Conservation (phyloP, 2,797 vertebrate species). For the Balearica regulorum region DNA sequence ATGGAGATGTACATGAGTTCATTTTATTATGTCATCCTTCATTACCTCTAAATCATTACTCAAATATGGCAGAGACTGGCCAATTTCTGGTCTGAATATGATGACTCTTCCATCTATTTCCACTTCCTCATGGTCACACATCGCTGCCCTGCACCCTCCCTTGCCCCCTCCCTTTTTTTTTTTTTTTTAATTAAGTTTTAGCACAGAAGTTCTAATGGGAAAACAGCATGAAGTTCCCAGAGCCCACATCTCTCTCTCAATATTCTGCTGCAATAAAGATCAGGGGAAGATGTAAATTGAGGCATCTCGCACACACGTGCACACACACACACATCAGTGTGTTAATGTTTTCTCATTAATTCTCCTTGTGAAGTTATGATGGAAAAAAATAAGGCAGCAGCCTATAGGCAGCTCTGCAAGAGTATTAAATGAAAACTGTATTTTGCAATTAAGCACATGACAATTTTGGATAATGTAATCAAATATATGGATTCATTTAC, state of each 20-base stretch:
- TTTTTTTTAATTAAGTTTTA: not conserved
- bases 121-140: not conserved
- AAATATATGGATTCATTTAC: not conserved
- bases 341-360: not conserved
- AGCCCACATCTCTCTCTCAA: not conserved
- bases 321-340: not conserved
- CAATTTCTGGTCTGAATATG: not conserved
- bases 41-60: not conserved
- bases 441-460: not conserved
- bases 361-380: not conserved
- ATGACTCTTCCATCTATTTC: not conserved
- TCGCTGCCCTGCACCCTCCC: not conserved
- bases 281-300: not conserved
- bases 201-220: not conserved
- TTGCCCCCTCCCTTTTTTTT: rapidly evolving
- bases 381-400: not conserved
- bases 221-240: not conserved
- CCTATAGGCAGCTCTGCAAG: not conserved
- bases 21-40: not conserved
- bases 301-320: not conserved
- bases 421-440: not conserved
- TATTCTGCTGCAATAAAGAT: not conserved
- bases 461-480: not conserved
- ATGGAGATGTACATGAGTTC: not conserved
- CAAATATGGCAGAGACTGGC: not conserved